phyloP scores from a whole-genome alignment of 2,797 vertebrate species.

The Enteromius paludinosus region DNA sequence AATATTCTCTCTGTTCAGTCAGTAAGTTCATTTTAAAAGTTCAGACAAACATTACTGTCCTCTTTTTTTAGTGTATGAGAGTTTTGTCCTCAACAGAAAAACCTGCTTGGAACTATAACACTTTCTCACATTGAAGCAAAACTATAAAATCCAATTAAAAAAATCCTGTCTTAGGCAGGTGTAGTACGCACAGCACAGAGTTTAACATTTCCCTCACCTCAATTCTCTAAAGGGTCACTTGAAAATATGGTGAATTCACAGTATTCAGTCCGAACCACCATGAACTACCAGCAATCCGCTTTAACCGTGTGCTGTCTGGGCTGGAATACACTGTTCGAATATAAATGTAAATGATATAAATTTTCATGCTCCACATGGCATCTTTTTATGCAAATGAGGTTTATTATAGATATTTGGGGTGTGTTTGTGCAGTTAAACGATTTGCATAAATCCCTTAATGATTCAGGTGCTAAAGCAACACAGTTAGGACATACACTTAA shows the following conservation, averaged over 20 bases:
- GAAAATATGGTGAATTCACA: constrained; percentile 19
- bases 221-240: constrained; percentile 13
- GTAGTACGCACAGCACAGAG: not conserved
- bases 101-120: not conserved
- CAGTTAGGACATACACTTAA: not conserved
- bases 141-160: constrained; percentile 4
- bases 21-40: not conserved
- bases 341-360: not conserved
- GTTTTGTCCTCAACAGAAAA: not conserved
- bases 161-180: not conserved
- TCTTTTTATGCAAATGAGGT: not conserved
- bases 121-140: not conserved
- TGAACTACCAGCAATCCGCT: not conserved
- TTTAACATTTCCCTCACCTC: constrained; percentile 13
- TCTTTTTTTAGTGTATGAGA: not conserved
- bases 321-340: not conserved
- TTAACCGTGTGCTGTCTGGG: constrained; percentile 11
- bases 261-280: not conserved
- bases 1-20: not conserved
- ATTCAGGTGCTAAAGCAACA: constrained; percentile 8
- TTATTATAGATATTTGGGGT: constrained; percentile 19
- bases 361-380: not conserved
- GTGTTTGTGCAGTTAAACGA: not conserved
- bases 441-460: not conserved
- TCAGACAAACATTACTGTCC: not conserved